Percentiles rank a stretch among this genome's conserved stretches.
Conservation (phyloP, 2,113 vertebrate species). For the Laticauda laticaudata region DNA sequence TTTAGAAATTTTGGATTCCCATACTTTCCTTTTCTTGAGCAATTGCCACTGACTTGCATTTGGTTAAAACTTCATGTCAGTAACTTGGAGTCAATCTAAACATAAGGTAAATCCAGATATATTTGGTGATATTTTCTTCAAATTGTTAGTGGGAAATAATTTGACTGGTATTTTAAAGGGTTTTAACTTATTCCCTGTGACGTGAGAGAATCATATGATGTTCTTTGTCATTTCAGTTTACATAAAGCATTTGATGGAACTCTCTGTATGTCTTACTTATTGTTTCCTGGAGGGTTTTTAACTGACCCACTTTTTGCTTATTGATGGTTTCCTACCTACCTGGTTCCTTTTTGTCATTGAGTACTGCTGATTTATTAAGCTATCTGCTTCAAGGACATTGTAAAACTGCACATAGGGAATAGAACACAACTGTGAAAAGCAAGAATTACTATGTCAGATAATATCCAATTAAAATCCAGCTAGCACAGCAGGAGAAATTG, state of each 20-base stretch:
- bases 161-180: slow-evolving; percentile 37
- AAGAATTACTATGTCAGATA: slow-evolving; percentile 64
- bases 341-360: slow-evolving; percentile 62
- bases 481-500: slow-evolving; percentile 61
- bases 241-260: slow-evolving; percentile 47
- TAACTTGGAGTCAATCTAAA: slow-evolving; percentile 31
- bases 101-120: slow-evolving; percentile 4
- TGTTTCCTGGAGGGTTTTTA: slow-evolving; percentile 45
- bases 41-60: slow-evolving; percentile 43
- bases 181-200: slow-evolving; percentile 38
- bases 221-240: slow-evolving; percentile 44
- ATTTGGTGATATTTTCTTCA: slow-evolving; percentile 20
- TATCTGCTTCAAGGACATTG: slow-evolving; percentile 59
- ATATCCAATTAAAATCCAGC: slow-evolving; percentile 67
- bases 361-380: slow-evolving; percentile 60
- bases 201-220: slow-evolving; percentile 20
- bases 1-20: slow-evolving; percentile 44
- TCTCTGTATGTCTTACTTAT: slow-evolving; percentile 14
- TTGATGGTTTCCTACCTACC: slow-evolving; percentile 43
- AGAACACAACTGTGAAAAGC: slow-evolving; percentile 58
- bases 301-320: slow-evolving; percentile 58
- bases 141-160: slow-evolving; percentile 8
- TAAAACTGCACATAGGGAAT: slow-evolving; percentile 58
- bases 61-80: slow-evolving; percentile 45
- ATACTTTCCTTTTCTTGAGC: slow-evolving; percentile 31